Evolutionary conservation across 2,113 vertebrate species (phyloP).

Genomic region (Thunnus maccoyii): DNA sequence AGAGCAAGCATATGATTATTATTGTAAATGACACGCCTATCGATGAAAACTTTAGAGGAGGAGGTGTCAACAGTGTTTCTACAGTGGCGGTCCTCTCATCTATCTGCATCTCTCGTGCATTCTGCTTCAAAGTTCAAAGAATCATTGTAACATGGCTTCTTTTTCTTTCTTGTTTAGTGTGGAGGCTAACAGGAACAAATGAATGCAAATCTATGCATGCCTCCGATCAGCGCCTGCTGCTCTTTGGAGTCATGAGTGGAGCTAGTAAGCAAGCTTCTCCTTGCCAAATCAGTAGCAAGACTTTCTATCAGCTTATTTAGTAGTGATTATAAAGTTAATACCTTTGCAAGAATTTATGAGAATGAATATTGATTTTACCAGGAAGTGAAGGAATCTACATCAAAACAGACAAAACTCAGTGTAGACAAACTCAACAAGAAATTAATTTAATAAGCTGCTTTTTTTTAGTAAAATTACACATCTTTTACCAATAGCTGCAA

Average conservation of each 20-base stretch:
- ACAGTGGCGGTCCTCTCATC: constrained; percentile 8
- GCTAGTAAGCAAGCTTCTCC: constrained; percentile 1
- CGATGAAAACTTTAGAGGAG: constrained; percentile 1
- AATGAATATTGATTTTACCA: neutral
- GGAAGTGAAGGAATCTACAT: neutral
- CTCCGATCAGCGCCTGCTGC: constrained; percentile 63
- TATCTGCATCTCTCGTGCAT: constrained; percentile 19
- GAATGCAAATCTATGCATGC: constrained; percentile 81
- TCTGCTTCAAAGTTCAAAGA: constrained; percentile 47
- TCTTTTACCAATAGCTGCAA: neutral
- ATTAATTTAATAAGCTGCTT: neutral
- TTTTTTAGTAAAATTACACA: neutral
- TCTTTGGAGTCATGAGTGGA: constrained; percentile 49
- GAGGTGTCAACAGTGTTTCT: constrained; percentile 11
- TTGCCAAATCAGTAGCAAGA: constrained; percentile 29
- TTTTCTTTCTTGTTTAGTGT: constrained; percentile 31
- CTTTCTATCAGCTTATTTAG: constrained; percentile 1
- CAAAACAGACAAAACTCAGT: neutral
- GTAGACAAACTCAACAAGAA: neutral
- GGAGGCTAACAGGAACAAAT: constrained; percentile 67
- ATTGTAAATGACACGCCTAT: constrained; percentile 21
- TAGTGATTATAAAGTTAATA: neutral
- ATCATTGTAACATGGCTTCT: constrained; percentile 33
- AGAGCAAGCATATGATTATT: constrained; percentile 32
- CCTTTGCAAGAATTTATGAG: neutral